These are phyloP conservation scores for Metridium senile DNA, from an alignment of 92 coral and sea anemone species.

Conservation along the genomic window DNA sequence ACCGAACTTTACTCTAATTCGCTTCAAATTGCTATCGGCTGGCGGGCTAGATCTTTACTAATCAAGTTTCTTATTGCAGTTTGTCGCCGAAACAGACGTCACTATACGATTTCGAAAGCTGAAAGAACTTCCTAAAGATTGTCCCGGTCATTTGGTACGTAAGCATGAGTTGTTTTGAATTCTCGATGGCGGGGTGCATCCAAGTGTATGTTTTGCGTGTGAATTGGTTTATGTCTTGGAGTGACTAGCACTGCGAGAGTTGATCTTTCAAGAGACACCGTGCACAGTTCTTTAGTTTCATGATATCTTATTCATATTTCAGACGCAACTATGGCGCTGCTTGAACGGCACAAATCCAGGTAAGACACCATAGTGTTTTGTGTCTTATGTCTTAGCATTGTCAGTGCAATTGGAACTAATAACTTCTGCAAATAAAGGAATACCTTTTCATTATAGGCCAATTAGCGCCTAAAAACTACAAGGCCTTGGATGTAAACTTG, in stretches of 20 bases:
- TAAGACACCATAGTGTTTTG: conserved; percentile 50
- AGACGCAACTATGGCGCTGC: conserved; percentile 87
- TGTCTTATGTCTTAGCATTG: conserved; percentile 72
- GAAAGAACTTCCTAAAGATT: conserved; percentile 85
- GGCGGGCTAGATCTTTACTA: conserved; percentile 29
- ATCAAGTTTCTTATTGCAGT: conserved; percentile 60
- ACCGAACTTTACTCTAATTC: conserved; percentile 73
- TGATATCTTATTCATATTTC: conserved; percentile 47
- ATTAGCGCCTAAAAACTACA: conserved; percentile 78
- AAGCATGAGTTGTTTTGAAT: conserved; percentile 31
- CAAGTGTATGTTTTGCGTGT: conserved; percentile 47
- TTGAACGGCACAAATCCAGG: conserved; percentile 82
- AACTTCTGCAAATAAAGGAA: conserved; percentile 99
- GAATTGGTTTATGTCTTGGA: conserved; percentile 11
- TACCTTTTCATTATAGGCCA: conserved; percentile 98
- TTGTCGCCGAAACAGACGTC: conserved; percentile 76
- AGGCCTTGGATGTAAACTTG: conserved; percentile 53
- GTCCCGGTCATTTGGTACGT: conserved; percentile 99
- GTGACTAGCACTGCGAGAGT: conserved; percentile 24
- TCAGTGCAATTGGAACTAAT: conserved; percentile 93
- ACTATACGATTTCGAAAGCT: conserved; percentile 69
- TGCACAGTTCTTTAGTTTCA: conserved; percentile 35
- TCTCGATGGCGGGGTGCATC: conserved; percentile 34
- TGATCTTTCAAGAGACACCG: conserved; percentile 26
- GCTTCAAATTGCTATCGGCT: conserved; percentile 71